Conservation (phyloP, 1,140 invertebrate species). For the Drosophila repleta region DNA sequence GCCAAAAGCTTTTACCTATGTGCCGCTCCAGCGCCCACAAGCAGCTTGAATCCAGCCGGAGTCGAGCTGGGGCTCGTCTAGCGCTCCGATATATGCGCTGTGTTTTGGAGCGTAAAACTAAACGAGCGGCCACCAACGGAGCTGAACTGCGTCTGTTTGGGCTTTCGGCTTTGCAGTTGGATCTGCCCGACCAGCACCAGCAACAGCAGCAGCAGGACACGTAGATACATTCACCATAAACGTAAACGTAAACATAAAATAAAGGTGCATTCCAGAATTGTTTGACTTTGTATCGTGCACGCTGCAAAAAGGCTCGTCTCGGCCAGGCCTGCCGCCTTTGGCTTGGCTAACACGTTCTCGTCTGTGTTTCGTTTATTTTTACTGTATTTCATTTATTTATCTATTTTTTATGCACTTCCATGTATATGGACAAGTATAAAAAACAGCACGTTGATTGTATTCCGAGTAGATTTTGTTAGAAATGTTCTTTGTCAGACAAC, state of each 20-base stretch:
- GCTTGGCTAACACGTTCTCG: background rate
- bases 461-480: background rate
- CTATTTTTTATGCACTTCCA: conserved; percentile 62
- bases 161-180: conserved; percentile 20
- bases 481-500: background rate
- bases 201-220: conserved; percentile 16
- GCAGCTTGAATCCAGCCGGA: conserved; percentile 3
- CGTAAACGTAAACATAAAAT: conserved; percentile 57
- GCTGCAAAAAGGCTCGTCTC: conserved; percentile 20
- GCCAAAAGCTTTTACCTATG: conserved; percentile 81
- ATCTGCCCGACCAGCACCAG: background rate
- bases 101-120: conserved; percentile 76
- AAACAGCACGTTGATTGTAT: background rate
- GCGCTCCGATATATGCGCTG: conserved; percentile 55
- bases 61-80: conserved; percentile 24
- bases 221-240: conserved; percentile 72
- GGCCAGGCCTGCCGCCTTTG: background rate
- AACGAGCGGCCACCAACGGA: conserved; percentile 61
- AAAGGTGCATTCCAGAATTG: conserved; percentile 73
- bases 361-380: conserved; percentile 35
- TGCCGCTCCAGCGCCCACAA: conserved; percentile 51
- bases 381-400: conserved; percentile 59
- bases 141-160: conserved; percentile 35
- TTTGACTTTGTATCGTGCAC: conserved; percentile 72
- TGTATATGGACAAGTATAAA: background rate